Evolutionary conservation across 2,888 invertebrate species (phyloP).

Genomic region (Cataglyphis cursor): DNA sequence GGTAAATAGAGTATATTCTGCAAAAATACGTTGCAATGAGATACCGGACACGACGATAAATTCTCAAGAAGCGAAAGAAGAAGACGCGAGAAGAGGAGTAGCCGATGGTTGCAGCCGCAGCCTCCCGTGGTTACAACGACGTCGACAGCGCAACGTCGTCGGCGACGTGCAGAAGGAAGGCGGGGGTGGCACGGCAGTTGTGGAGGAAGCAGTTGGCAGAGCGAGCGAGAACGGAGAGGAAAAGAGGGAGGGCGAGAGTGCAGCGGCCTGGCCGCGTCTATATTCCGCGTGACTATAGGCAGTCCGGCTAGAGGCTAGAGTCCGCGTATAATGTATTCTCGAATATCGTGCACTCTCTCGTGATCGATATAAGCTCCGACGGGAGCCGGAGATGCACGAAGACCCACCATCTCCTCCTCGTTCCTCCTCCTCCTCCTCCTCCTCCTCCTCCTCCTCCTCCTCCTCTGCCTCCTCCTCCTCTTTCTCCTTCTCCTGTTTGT

Average conservation of each 20-base stretch:
- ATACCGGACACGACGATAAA: conserved; percentile 56
- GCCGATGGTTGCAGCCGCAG: conserved; percentile 45
- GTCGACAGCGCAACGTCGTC: conserved; percentile 28
- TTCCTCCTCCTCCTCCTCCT: conserved; percentile 62
- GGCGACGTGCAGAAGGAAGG: conserved; percentile 29
- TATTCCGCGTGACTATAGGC: conserved; percentile 76
- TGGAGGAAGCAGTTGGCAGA: conserved; percentile 30
- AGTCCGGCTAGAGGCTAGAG: conserved; percentile 78
- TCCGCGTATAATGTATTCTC: conserved; percentile 79
- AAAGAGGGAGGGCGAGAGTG: conserved; percentile 64
- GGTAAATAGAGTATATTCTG: conserved; percentile 25
- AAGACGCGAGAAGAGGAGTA: conserved; percentile 13
- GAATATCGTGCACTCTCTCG: conserved; percentile 83
- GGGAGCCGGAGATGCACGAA: conserved; percentile 82
- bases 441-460: conserved; percentile 55
- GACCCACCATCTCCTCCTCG: conserved; percentile 71
- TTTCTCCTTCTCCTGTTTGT: conserved; percentile 52
- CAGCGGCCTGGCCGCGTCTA: conserved; percentile 77
- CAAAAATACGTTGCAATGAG: conserved; percentile 7
- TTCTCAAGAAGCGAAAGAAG: conserved; percentile 41
- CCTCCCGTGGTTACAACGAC: conserved; percentile 34
- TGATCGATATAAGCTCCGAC: conserved; percentile 85
- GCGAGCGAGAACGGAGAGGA: conserved; percentile 11
- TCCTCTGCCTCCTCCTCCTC: conserved; percentile 43
- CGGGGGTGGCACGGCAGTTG: conserved; percentile 55